These are phyloP conservation scores for Tenthredo scrophulariae DNA, from an alignment of 2,888 invertebrate genomes.

Conservation along the genomic window DNA sequence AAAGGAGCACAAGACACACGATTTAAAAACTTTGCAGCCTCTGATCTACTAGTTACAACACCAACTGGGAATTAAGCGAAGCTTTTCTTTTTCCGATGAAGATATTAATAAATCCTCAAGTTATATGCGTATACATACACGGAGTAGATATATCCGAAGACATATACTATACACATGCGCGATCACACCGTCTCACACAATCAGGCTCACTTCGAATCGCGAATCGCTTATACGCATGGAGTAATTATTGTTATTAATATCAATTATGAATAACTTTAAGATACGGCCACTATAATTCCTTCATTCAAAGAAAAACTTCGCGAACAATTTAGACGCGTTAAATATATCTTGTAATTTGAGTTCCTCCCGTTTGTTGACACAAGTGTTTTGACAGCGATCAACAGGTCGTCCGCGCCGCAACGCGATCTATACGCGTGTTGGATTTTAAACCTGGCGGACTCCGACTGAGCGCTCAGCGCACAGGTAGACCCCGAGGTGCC, in stretches of 20 bases:
- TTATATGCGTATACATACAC: not conserved
- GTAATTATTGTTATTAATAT: not conserved
- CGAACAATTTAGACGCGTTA: not conserved
- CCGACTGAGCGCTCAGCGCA: conserved; percentile 73
- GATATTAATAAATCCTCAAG: conserved; percentile 37
- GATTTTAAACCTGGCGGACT: conserved; percentile 76
- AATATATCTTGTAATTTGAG: not conserved
- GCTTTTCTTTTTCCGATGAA: not conserved
- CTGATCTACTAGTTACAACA: not conserved
- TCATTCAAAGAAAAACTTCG: not conserved
- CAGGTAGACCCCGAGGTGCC: conserved; percentile 72
- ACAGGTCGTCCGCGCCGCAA: conserved; percentile 33
- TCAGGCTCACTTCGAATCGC: conserved; percentile 1
- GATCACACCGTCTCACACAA: not conserved
- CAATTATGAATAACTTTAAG: not conserved
- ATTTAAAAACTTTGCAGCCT: not conserved
- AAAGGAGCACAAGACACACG: not conserved
- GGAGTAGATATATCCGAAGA: not conserved
- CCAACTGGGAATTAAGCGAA: conserved; percentile 8
- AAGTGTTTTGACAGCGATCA: conserved; percentile 53
- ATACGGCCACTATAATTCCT: not conserved
- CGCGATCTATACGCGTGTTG: conserved; percentile 60
- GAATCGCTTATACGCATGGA: not conserved
- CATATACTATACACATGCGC: not conserved
- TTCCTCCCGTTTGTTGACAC: conserved; percentile 37